Base-by-base conservation (phyloP, 2,888 invertebrate species). In the Lasioglossum morio region DNA sequence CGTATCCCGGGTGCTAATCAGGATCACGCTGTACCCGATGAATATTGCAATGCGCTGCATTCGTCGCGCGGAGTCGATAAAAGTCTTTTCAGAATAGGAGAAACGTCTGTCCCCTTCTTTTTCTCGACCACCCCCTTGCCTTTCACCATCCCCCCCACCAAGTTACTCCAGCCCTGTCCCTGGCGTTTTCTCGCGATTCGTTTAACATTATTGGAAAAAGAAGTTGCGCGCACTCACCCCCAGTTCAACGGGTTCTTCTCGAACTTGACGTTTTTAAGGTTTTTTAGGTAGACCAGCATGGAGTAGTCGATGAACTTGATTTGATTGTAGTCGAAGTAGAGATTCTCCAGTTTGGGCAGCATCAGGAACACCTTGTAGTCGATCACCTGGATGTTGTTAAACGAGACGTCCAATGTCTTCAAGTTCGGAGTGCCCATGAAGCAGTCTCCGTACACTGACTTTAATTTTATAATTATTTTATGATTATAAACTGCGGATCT, bases 241-340 rank as follows among this genome's bases (percentile, higher is more conserved):
- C 94, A 94, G 23, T 81, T 82, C 89, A 92, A 89, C 5, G 94
- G 93, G 89, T 94, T 94, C 76, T 90, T 93, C 72, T 94, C 93
- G 60, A 94, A 92, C 82, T 90, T 93, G 8, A 93, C 91, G 80
- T 69, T 92, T 79, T 91, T 92, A 73, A 94, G 87, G 27, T 83
- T 90, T 19, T 57, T 16, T 46, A 94, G 81, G n/a, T 91, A 84
- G 0, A 89, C 69, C 69, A 94, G 93, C 75, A 93, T 79, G 70
- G 85, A 89, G 84, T 88, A 92, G 12, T 92, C 91, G 78, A 94
- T 87, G 27, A 72, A 63, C 72, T 77, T 77, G 12, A 94, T 78
- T 46, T 90, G 81, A 78, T 94, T 94, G 76, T 94, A 92, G 79
- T 94, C 94, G 48, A 94, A 90, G 72, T 92, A 93, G 34, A 94